These are phyloP conservation scores for Beaufortia kweichowensis DNA, from an alignment of 2,113 vertebrate species.

Conservation along the genomic window DNA sequence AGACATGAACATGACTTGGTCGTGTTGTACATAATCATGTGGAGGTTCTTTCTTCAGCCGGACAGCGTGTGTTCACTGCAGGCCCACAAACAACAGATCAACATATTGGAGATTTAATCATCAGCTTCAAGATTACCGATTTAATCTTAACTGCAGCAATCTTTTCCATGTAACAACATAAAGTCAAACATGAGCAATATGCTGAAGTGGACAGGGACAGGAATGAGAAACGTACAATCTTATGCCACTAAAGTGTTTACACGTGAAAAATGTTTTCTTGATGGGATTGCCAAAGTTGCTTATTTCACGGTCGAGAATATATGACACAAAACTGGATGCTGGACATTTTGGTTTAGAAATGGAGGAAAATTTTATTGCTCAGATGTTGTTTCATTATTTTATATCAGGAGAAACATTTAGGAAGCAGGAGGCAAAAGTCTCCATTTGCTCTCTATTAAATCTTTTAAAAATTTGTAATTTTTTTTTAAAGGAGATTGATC, in stretches of 20 bases:
- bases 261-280: constrained; percentile 52
- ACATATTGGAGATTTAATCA: constrained; percentile 65
- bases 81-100: constrained; percentile 50
- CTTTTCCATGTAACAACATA: constrained; percentile 63
- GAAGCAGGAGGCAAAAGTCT: no score
- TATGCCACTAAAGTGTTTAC: constrained; percentile 55
- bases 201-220: constrained; percentile 33
- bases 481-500: neutral
- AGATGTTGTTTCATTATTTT: no score
- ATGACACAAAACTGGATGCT: neutral
- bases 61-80: constrained; percentile 24
- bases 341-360: neutral
- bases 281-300: constrained; percentile 63
- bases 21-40: constrained; percentile 64
- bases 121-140: constrained; percentile 60
- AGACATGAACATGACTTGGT: constrained; percentile 62
- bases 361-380: no score
- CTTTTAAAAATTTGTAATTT: no score
- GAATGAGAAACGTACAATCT: constrained; percentile 58
- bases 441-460: no score
- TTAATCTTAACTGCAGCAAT: constrained; percentile 68
- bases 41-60: constrained; percentile 42
- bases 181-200: constrained; percentile 63
- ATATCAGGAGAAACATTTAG: no score
- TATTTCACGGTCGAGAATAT: constrained; percentile 62